phyloP scores from a whole-genome alignment of 2,888 invertebrate genomes.

The Mongoloraphidia duomilia region DNA sequence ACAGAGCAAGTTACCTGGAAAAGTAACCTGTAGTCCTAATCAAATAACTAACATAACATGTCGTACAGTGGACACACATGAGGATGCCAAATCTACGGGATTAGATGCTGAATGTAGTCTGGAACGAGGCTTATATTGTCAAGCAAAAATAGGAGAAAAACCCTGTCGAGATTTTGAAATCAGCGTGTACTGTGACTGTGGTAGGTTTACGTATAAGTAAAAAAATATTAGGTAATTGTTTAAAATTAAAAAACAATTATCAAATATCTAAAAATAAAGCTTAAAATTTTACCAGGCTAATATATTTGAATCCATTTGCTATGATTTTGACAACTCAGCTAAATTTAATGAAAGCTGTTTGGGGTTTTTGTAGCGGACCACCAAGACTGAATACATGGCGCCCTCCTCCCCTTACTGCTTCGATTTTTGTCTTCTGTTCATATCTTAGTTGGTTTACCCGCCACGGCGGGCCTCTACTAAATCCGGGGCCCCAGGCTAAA shows the following conservation, averaged over 20 bases:
- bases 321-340: too few relatives aligned
- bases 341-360: too few relatives aligned
- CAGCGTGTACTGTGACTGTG: conserved; percentile 55
- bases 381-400: conserved; percentile 19
- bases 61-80: conserved; percentile 48
- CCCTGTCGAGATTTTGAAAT: conserved; percentile 74
- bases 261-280: too few relatives aligned
- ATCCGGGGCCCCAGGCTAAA: too few relatives aligned
- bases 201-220: conserved; percentile 11
- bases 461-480: too few relatives aligned
- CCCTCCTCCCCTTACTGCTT: not conserved
- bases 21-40: conserved; percentile 42
- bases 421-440: not conserved
- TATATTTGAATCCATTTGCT: too few relatives aligned
- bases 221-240: too few relatives aligned
- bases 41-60: conserved; percentile 63
- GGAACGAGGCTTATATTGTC: conserved; percentile 56
- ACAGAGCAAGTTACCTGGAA: conserved; percentile 27
- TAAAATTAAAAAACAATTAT: too few relatives aligned
- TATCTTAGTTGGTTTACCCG: too few relatives aligned
- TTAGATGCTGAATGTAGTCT: conserved; percentile 64
- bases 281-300: too few relatives aligned
- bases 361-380: not conserved
- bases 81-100: conserved; percentile 50
- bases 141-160: conserved; percentile 18